Base-by-base conservation (phyloP, 1,140 invertebrate species). In the Polypedilum pembai region DNA sequence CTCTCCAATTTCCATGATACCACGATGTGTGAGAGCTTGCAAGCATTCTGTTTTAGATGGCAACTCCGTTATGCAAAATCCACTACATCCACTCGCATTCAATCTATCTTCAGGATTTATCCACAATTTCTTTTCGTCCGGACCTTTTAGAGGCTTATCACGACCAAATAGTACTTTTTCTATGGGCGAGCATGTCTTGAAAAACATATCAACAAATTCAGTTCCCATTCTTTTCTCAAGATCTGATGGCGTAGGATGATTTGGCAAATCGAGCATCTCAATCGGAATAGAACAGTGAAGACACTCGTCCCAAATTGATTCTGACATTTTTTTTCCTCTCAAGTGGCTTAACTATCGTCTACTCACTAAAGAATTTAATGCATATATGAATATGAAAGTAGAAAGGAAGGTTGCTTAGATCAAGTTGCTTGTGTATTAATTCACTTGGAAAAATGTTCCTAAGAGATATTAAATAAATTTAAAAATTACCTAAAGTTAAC, bases 131-230 rank as follows among this genome's bases (percentile, higher is more conserved):
- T 56, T 56, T 4, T 69, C 65, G 15, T 18, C 20, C 0, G 65
- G 65, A 3, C 65, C 65, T 69, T 69, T 69, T 20, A 69, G 17
- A 69, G 65, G 65, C 17, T 69, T 69, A 69, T 69, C 65, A 18
- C 65, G 65, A 10, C 65, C 20, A 20, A 69, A 69, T 7, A 69
- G 18, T 20, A 21, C 10, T 20, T 21, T 69, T 8, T 69, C 65
- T 5, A 69, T 69, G 3, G 65, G 65, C 5, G 8, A 18, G 18
- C 65, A 69, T 69, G 65, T 69, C n/a, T 56, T 12, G 45, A 56
- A 56, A n/a, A 56, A 56, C n/a, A 69, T 18, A 18, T 18, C 65
- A 20, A 18, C 17, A 2, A 69, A 18, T 20, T 69, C 20, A 18
- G 17, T 20, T 0, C 20, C 17, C 15, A 69, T 8, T 18, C 20